Base-by-base conservation (phyloP, 2,113 vertebrate genomes). In the Shinisaurus crocodilurus region DNA sequence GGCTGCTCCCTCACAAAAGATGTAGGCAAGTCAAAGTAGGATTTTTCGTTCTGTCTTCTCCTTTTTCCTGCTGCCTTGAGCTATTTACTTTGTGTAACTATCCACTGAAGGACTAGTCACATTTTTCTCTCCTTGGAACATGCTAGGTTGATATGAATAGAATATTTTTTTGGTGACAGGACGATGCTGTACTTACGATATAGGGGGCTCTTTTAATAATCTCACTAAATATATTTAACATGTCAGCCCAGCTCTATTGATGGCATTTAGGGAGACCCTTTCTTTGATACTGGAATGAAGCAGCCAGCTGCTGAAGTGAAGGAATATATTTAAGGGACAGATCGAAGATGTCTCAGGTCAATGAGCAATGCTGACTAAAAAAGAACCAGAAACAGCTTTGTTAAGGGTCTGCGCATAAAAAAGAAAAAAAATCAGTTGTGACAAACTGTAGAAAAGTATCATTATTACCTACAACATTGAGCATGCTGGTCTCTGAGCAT, bases 31-130 rank as follows among this genome's bases (percentile, higher is more conserved):
- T 65, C 34, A 12, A 77, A 84, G 2, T 25, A 15, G 45, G 25
- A 54, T 70, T 91, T 86, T 29, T 9, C 3, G 0, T 54, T 5
- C 70, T 43, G 1, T 89, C 75, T 90, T 86, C 1, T 90, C 50
- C 70, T 90, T 80, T 23, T 10, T 77, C 89, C 69, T 90, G 5
- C 37, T 93, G 67, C 70, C 48, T 82, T 60, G 0, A 3, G 20
- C 6, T 89, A n/a, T 94, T 93, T 96, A 9, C 92, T 95, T 90
- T 91, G 3, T 85, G 8, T 76, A 27, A 1, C 84, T 50, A 2
- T 88, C 40, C 43, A 63, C 0, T 89, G 87, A 87, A 0, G 9
- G 6, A 0, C 40, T 40, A 27, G 57, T 67, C 6, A 83, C 87
- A 91, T 75, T 20, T 60, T 23, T 20, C 9, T 60, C 12, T 6